Evolutionary conservation across 2,888 invertebrate species (phyloP), one percentile per base, ranked within the genome.

Genomic region (Amphimallon solstitiale): DNA sequence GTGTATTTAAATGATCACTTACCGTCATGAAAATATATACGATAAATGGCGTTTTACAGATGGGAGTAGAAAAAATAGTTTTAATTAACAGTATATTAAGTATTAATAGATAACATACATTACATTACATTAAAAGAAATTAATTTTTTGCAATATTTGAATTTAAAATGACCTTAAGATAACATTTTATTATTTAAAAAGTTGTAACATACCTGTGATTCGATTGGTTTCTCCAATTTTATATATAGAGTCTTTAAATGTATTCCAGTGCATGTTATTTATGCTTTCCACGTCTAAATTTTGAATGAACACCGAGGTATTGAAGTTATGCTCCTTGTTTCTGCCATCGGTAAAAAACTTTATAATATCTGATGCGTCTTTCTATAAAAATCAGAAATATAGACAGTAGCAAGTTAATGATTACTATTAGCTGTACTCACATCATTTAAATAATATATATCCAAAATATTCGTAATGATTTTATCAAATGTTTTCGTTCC

Each of bases 191-290:
- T n/a, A n/a, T n/a, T n/a, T n/a, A n/a, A n/a, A n/a, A n/a, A n/a
- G n/a, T n/a, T n/a, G n/a, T n/a, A n/a, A n/a, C n/a, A n/a, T n/a
- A n/a, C 77, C 78, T 72, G 65, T 70, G 67, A 77, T 76, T 17
- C 54, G 68, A 10, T 67, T 66, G 10, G 70, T 68, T 23, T 65
- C 45, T 9, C 77, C 78, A 59, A 76, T 71, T 52, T 72, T 74
- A 68, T 79, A 81, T 29, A 79, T 72, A 0, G 77, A 76, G 21
- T 75, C 61, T 65, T 71, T 73, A 60, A 82, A 80, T 9, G 69
- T 67, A n/a, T 76, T 63, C 79, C 79, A 81, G 52, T 76, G 63
- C 2, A 81, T 71, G 7, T 70, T 73, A 71, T 81, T 77, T 37
- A 82, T 79, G 17, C 68, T 70, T 59, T 78, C 74, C 12, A 79